Evolutionary conservation across 1,140 invertebrate species (phyloP), one percentile per base, ranked within the genome.

Genomic region (Ylistrum balloti): DNA sequence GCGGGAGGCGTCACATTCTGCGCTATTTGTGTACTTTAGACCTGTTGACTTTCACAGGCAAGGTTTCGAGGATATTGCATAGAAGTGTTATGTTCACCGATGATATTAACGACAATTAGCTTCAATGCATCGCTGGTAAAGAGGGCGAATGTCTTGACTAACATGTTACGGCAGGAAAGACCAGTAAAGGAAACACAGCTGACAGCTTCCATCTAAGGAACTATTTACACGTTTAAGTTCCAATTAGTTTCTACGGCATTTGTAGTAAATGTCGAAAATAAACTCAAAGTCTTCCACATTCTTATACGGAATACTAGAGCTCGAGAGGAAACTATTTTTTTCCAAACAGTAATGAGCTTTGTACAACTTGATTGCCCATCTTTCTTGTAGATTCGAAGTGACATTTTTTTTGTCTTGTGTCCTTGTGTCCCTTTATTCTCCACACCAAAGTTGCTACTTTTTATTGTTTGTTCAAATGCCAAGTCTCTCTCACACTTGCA

Each of bases 401-500:
- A 74, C 56, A n/a, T 74, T 74, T n/a, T 74, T 74, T 74, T 28
- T 28, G 15, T 5, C 56, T 74, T 74, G 20, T n/a, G 2, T 74
- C 56, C n/a, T n/a, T 17, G 45, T 9, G n/a, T n/a, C n/a, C n/a
- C n/a, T 15, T 20, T 38, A 38, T 38, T 38, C 13, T 38, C 22
- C 17, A n/a, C n/a, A 56, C 22, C 22, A 17, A 11, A 7, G 9
- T 56, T 15, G 56, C 0, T 28, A 28, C 22, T 74, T 74, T 74
- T 74, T 74, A 74, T 11, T 74, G 56, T 74, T 74, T 74, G 41
- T 74, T 74, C n/a, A 74, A 74, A 74, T n/a, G 56, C 13, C 56
- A 74, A 9, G 56, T 11, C 9, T 28, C 56, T 28, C n/a, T 0
- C n/a, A 28, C 17, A 5, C 56, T 7, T 17, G 56, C 22, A 74